Percentiles rank a stretch among this genome's conserved stretches.
These are phyloP conservation scores for Melieria crassipennis DNA, from an alignment of 2,888 invertebrate genomes.

Conservation along the genomic window DNA sequence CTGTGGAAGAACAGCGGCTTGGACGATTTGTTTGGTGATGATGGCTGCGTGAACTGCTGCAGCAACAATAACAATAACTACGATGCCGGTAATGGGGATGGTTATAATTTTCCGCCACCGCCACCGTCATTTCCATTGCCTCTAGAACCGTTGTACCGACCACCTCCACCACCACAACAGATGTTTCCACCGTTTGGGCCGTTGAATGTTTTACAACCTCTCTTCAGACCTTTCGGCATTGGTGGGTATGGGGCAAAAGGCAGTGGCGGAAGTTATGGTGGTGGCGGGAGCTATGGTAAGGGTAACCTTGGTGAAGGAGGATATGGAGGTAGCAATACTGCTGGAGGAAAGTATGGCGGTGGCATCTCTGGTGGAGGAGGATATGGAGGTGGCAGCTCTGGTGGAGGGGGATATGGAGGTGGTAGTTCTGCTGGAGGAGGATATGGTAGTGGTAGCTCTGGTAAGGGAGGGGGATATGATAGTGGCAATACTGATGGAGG, in stretches of 20 bases:
- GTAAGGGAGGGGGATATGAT: no score
- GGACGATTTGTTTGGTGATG: constrained; percentile 13
- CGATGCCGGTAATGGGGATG: constrained; percentile 12
- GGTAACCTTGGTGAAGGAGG: background rate
- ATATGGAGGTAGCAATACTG: background rate
- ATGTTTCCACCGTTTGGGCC: constrained; percentile 27
- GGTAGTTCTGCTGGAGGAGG: no score
- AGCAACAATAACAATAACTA: constrained; percentile 8
- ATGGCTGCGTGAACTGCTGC: constrained; percentile 10
- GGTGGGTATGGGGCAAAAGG: constrained; percentile 5
- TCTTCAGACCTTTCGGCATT: constrained; percentile 21
- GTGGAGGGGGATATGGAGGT: background rate
- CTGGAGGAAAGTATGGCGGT: background rate
- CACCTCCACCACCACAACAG: constrained; percentile 4
- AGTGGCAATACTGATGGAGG: no score
- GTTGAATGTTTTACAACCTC: constrained; percentile 3
- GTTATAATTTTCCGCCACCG: background rate
- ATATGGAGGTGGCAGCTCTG: background rate
- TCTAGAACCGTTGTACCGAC: background rate
- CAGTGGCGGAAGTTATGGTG: background rate
- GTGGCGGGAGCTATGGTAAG: background rate
- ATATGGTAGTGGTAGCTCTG: no score
- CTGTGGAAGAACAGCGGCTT: constrained; percentile 15
- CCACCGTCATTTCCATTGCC: background rate
- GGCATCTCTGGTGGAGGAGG: background rate